Conservation (phyloP, 2,113 vertebrate genomes). For the Catharus minimus region DNA sequence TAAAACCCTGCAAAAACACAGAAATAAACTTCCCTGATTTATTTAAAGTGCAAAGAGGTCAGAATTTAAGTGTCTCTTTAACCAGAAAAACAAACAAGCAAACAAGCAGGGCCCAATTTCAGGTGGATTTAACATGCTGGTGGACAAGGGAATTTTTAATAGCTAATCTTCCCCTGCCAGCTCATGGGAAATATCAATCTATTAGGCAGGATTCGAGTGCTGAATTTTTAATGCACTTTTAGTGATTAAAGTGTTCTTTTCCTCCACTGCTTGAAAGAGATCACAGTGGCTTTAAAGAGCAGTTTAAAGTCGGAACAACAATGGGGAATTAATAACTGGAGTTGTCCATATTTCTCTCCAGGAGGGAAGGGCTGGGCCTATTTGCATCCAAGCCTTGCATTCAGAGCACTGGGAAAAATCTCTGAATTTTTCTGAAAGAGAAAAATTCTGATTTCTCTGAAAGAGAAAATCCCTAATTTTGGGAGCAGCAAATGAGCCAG, state of each 20-base stretch:
- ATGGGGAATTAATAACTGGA: slow-evolving; percentile 33
- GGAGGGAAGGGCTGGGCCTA: background rate
- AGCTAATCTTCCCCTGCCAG: slow-evolving; percentile 45
- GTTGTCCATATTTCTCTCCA: background rate
- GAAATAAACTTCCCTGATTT: background rate
- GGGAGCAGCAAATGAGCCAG: background rate
- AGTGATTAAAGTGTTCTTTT: slow-evolving; percentile 50
- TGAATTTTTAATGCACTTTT: slow-evolving; percentile 66
- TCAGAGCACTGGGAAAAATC: background rate
- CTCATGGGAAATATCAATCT: slow-evolving; percentile 60
- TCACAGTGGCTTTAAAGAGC: slow-evolving; percentile 44
- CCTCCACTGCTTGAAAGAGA: slow-evolving; percentile 37
- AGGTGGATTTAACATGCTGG: slow-evolving; percentile 38
- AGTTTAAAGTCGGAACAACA: slow-evolving; percentile 41
- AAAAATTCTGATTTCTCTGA: no score
- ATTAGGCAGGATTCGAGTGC: slow-evolving; percentile 56
- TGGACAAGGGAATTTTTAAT: slow-evolving; percentile 64
- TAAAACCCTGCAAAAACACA: background rate
- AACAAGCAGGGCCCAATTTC: slow-evolving; percentile 20
- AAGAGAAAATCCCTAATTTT: background rate
- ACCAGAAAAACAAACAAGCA: background rate
- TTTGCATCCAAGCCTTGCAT: background rate
- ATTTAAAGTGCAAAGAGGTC: background rate
- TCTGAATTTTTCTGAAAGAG: no score
- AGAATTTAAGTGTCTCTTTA: background rate